Base-by-base conservation (phyloP, 2,888 invertebrate genomes). In the Pandemis corylana region DNA sequence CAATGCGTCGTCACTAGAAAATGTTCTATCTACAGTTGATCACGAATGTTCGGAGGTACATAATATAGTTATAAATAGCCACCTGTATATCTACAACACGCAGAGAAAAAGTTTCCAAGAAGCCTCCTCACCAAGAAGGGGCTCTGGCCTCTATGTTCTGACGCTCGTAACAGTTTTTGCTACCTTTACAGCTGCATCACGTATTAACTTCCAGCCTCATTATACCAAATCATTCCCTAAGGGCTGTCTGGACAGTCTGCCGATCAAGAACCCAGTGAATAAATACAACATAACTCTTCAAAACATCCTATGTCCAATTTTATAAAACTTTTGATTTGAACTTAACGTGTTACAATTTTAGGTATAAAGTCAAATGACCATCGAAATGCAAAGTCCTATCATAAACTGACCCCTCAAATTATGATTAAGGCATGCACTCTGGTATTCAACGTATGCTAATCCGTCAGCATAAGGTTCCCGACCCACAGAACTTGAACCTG, bases 401-500 rank as follows among this genome's bases (percentile, higher is more conserved):
- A 41, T 36, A 28, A 41, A 42, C n/a, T 42, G 42, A 62, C 62
- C 41, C 42, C 42, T 13, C n/a, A 53, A 66, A 51, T 67, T 65
- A 44, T 63, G n/a, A 49, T 59, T 46, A 56, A 61, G 62, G 72
- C 65, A 69, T 66, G 66, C 51, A 51, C 66, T 65, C 68, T 56
- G 74, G 69, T 65, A 74, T 74, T 70, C 74, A 66, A 65, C 69
- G 69, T 69, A 74, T 74, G 73, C 49, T 69, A 69, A 74, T 70
- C 36, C n/a, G 44, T 56, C 28, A 44, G 59, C 68, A 75, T 84
- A 84, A 84, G 85, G 86, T 87, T 85, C 85, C 84, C 86, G 85
- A 89, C 87, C 86, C 84, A 82, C 79, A 81, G 80, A 83, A 82
- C 80, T 75, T 82, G 83, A 81, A 79, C 83, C 78, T 82, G 78